phyloP scores from a whole-genome alignment of 2,888 invertebrate species.

The Ichneumon xanthorius region DNA sequence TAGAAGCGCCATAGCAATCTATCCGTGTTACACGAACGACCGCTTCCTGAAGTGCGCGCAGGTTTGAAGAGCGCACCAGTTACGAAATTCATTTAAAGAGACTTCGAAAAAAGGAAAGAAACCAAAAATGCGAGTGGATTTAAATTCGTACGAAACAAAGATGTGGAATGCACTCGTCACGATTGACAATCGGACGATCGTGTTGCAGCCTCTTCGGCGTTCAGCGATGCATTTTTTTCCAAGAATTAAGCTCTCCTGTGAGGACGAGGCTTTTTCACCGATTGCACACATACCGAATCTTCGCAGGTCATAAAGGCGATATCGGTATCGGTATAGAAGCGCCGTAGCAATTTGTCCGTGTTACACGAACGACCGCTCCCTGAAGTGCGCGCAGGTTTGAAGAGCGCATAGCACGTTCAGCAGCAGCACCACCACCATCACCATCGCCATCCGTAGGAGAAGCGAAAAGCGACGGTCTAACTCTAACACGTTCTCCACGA shows the following conservation, averaged over 20 bases:
- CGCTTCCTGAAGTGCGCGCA: constrained; percentile 75
- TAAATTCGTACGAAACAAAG: not conserved
- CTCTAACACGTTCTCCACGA: constrained; percentile 56
- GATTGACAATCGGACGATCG: not conserved
- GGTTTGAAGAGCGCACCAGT: constrained; percentile 23
- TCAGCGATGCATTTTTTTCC: constrained; percentile 29
- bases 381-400: constrained; percentile 70
- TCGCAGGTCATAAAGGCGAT: constrained; percentile 71
- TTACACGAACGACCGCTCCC: constrained; percentile 80
- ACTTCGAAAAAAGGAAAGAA: not conserved
- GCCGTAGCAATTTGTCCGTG: constrained; percentile 82
- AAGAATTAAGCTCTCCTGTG: constrained; percentile 13
- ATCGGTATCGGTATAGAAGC: constrained; percentile 74
- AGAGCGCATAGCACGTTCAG: constrained; percentile 1
- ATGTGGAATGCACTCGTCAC: not conserved
- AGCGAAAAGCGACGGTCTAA: constrained; percentile 59
- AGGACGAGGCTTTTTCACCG: constrained; percentile 27
- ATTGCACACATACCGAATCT: constrained; percentile 66
- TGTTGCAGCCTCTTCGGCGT: not conserved
- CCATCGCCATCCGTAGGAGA: constrained; percentile 70
- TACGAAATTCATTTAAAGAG: not conserved
- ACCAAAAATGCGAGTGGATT: not conserved
- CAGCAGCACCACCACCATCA: constrained; percentile 18
- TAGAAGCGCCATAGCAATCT: constrained; percentile 80
- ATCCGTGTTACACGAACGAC: constrained; percentile 81